Conservation (phyloP, 2,888 invertebrate genomes). For the Cantharis nigra region DNA sequence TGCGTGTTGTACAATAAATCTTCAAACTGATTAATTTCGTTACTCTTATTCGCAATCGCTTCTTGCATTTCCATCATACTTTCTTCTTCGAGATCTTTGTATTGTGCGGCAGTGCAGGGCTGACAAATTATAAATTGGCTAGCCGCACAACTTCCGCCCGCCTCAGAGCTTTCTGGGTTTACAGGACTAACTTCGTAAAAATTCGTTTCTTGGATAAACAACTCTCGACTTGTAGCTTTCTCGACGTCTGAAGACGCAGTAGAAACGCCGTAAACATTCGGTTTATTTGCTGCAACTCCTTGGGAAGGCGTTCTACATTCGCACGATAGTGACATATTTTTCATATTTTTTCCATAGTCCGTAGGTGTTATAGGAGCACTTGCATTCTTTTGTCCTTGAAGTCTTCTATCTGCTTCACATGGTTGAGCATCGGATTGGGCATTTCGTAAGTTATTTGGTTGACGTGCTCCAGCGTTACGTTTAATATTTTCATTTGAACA, state of each 20-base stretch:
- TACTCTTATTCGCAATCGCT: slow-evolving; percentile 42
- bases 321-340: background rate
- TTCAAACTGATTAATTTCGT: slow-evolving; percentile 7
- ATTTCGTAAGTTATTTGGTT: background rate
- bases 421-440: background rate
- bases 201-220: background rate
- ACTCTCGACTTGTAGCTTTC: background rate
- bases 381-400: background rate
- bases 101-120: slow-evolving; percentile 21
- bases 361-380: background rate
- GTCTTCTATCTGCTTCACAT: background rate
- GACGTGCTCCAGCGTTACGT: background rate
- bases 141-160: background rate
- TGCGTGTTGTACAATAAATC: slow-evolving; percentile 6
- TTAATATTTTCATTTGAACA: background rate
- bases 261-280: background rate
- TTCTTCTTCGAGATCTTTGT: slow-evolving; percentile 27
- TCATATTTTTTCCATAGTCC: background rate
- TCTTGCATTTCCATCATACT: slow-evolving; percentile 47
- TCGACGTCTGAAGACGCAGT: background rate
- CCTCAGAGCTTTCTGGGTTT: background rate
- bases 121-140: background rate
- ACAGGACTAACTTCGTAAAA: background rate
- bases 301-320: background rate
- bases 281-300: background rate